Conservation (phyloP, 2,113 vertebrate species). For the Phalacrocorax aristotelis region DNA sequence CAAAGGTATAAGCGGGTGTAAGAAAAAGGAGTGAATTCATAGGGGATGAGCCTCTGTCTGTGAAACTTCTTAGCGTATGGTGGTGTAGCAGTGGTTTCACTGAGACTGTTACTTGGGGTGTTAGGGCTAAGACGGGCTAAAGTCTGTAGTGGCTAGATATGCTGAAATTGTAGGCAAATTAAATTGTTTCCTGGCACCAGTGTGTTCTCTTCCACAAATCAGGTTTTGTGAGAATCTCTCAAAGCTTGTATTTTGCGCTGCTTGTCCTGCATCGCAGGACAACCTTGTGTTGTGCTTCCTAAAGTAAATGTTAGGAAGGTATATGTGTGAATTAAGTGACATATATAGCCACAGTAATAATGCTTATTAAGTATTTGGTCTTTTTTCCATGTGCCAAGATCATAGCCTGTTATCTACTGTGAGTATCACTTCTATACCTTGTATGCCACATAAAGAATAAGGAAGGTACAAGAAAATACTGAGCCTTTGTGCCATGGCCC, state of each 20-base stretch:
- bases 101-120: not conserved
- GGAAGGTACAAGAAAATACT: not conserved
- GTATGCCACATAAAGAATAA: not conserved
- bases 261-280: not conserved
- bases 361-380: not conserved
- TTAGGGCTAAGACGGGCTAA: not conserved
- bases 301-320: not conserved
- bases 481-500: not conserved
- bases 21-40: not conserved
- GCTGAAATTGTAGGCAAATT: not conserved
- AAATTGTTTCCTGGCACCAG: not conserved
- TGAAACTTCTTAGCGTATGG: fast-evolving
- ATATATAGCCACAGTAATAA: fast-evolving
- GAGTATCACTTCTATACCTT: not conserved
- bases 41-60: not conserved
- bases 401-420: not conserved
- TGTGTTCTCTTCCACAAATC: fast-evolving
- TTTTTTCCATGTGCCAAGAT: not conserved
- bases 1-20: slow-evolving; percentile 2
- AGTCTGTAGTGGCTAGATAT: not conserved
- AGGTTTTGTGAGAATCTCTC: not conserved
- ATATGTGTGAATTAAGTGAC: fast-evolving
- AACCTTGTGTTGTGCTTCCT: not conserved
- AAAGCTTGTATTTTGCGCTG: not conserved
- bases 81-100: not conserved